These are phyloP conservation scores for Minunthozetes semirufus DNA, from an alignment of 2,888 invertebrate genomes.

Conservation along the genomic window DNA sequence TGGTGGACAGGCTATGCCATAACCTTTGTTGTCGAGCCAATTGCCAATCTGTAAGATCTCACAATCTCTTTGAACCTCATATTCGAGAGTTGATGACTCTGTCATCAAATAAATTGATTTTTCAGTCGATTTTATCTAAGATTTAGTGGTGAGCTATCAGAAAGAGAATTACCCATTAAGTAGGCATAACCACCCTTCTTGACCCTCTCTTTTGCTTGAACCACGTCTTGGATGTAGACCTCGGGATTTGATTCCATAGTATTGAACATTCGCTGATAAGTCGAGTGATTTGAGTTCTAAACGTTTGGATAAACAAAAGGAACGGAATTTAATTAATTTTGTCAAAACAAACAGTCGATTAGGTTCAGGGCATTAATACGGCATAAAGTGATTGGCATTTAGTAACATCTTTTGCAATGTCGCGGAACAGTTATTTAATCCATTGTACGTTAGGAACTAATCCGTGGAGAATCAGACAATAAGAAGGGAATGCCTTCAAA, in stretches of 20 bases:
- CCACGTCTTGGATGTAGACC: conserved; percentile 50
- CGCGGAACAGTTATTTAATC: neutral
- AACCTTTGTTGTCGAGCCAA: conserved; percentile 43
- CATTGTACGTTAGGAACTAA: neutral
- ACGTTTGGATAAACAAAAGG: neutral
- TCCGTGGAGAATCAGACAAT: neutral
- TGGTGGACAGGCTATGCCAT: conserved; percentile 48
- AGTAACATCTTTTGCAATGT: neutral
- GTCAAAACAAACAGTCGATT: neutral
- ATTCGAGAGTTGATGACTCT: conserved; percentile 54
- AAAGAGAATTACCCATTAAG: conserved; percentile 46
- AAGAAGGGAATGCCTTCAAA: neutral
- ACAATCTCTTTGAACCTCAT: conserved; percentile 51
- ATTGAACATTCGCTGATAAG: conserved; percentile 52
- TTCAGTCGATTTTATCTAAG: neutral
- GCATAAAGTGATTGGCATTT: neutral
- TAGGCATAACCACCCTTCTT: conserved; percentile 52
- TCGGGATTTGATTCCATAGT: conserved; percentile 47
- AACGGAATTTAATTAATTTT: neutral
- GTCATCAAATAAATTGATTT: neutral
- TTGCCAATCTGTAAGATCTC: conserved; percentile 51
- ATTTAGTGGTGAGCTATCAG: no score
- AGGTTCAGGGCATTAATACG: neutral
- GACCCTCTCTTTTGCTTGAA: conserved; percentile 60
- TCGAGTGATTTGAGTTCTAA: conserved; percentile 50